Evolutionary conservation across 2,113 vertebrate species (phyloP).

Genomic region (Serilophus lunatus): DNA sequence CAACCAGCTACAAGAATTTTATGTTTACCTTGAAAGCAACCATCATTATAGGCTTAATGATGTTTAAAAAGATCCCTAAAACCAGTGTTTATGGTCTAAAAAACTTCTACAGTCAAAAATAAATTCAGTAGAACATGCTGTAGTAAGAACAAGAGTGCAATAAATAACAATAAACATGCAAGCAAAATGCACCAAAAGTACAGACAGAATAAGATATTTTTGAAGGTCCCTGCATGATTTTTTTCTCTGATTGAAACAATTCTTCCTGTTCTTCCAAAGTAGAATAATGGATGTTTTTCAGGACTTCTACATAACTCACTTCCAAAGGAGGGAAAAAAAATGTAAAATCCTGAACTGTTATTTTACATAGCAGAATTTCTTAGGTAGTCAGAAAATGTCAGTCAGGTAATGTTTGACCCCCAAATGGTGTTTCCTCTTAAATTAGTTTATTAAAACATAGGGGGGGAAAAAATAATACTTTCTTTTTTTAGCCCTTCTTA

Average conservation of each 20-base stretch:
- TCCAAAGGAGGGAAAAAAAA: neutral
- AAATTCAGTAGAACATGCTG: neutral
- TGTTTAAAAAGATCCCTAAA: neutral
- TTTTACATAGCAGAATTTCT: neutral
- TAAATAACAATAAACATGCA: neutral
- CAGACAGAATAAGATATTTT: neutral
- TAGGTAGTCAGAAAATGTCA: neutral
- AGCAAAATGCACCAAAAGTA: neutral
- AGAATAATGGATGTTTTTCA: neutral
- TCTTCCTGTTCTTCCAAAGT: neutral
- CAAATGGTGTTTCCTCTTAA: neutral
- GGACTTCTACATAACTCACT: neutral
- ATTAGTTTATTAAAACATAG: neutral
- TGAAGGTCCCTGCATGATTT: neutral
- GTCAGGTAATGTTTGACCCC: neutral
- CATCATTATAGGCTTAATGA: neutral
- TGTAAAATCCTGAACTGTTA: neutral
- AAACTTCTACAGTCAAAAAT: neutral
- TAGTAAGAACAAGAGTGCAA: neutral
- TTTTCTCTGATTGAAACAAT: neutral
- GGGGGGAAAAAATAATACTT: neutral
- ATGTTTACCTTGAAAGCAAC: slow-evolving; percentile 4
- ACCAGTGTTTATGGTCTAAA: neutral
- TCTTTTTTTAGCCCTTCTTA: neutral
- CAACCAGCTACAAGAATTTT: neutral